phyloP scores from a whole-genome alignment of 2,888 invertebrate species.

The Cosmopolites sordidus region DNA sequence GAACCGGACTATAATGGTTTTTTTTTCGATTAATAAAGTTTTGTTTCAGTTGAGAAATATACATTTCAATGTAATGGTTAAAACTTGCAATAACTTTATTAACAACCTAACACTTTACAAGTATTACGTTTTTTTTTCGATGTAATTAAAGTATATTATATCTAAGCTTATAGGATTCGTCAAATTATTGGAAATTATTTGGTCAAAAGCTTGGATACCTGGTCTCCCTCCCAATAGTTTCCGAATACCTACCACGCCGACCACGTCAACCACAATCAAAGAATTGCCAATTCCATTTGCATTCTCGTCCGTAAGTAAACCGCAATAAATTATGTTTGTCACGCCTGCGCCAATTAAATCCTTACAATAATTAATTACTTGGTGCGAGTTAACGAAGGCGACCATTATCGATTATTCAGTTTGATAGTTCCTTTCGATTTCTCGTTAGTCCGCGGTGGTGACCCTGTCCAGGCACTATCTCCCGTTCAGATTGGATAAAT shows the following conservation, averaged over 20 bases:
- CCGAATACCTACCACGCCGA: not conserved
- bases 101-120: no score
- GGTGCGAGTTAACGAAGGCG: constrained; percentile 22
- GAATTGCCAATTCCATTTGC: constrained; percentile 15
- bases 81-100: no score
- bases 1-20: no score
- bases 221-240: no score
- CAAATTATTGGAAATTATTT: no score
- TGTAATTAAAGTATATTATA: no score
- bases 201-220: no score
- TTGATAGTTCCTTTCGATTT: constrained; percentile 22
- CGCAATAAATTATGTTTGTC: constrained; percentile 26
- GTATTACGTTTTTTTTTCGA: no score
- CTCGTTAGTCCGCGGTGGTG: constrained; percentile 17
- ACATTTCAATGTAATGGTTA: no score
- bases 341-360: constrained; percentile 29
- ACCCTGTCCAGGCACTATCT: constrained; percentile 3
- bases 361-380: constrained; percentile 26
- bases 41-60: no score
- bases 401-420: constrained; percentile 23
- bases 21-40: no score
- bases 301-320: constrained; percentile 21
- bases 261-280: constrained; percentile 8
- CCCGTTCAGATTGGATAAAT: constrained; percentile 6
- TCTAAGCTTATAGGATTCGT: no score